phyloP scores from a whole-genome alignment of 1,140 invertebrate species.

The Danaus melanippus region DNA sequence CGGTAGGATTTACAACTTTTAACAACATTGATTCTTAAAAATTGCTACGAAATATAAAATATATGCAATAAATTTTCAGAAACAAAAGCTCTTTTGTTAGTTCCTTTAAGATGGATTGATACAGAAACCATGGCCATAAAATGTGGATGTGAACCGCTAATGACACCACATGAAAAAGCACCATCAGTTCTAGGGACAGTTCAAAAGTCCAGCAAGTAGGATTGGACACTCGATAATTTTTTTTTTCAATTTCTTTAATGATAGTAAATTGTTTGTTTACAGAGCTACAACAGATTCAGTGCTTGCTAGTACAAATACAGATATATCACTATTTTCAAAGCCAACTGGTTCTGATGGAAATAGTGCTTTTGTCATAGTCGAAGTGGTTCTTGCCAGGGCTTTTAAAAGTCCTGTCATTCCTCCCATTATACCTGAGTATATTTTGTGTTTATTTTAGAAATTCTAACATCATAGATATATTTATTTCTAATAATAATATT shows the following conservation, averaged over 20 bases:
- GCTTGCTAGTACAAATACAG: conserved; percentile 23
- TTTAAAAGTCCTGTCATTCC: conserved; percentile 33
- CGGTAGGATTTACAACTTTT: conserved; percentile 26
- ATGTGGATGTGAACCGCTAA: conserved; percentile 36
- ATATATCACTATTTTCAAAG: conserved; percentile 7
- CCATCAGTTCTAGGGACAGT: conserved; percentile 22
- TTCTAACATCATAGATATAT: too few relatives aligned
- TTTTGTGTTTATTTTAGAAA: conserved; percentile 6
- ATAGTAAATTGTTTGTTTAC: conserved; percentile 8
- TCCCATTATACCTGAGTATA: conserved; percentile 32
- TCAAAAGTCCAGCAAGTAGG: conserved; percentile 37
- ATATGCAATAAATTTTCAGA: conserved; percentile 24
- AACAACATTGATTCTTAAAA: neutral
- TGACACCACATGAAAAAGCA: conserved; percentile 28
- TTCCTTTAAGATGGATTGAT: conserved; percentile 44
- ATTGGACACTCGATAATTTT: neutral
- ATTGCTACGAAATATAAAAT: neutral
- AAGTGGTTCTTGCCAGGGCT: conserved; percentile 38
- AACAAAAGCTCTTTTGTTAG: conserved; percentile 31
- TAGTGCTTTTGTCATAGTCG: conserved; percentile 41
- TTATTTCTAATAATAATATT: too few relatives aligned
- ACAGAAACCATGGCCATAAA: conserved; percentile 30
- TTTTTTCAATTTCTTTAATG: neutral
- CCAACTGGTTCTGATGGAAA: conserved; percentile 38
- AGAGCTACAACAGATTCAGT: conserved; percentile 31